Percentiles rank a stretch among this genome's conserved stretches.
These are phyloP conservation scores for Balaenoptera acutorostrata DNA, from an alignment of 2,113 vertebrate species.

Conservation along the genomic window DNA sequence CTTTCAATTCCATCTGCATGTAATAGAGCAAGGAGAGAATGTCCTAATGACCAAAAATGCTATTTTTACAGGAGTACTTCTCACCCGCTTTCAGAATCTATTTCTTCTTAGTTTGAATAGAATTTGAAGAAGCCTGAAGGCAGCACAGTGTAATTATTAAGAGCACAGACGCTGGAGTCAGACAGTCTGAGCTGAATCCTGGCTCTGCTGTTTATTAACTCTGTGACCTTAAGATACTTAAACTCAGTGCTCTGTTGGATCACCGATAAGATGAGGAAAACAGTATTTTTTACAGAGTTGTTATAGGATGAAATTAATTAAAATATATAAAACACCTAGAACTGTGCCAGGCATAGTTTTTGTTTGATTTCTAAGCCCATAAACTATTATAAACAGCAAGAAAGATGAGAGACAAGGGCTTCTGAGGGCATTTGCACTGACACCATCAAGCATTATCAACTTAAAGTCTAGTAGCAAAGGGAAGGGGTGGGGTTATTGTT, in stretches of 20 bases:
- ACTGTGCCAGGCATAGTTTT: not conserved
- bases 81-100: not conserved
- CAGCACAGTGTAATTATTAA: not conserved
- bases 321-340: not conserved
- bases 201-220: not conserved
- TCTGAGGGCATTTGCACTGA: not conserved
- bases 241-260: not conserved
- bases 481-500: not conserved
- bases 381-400: not conserved
- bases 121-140: not conserved
- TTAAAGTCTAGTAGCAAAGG: not conserved
- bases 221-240: not conserved
- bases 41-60: not conserved
- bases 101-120: not conserved
- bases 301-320: not conserved
- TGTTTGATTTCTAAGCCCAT: constrained; percentile 6
- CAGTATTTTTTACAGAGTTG: not conserved
- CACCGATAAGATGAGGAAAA: not conserved
- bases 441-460: not conserved
- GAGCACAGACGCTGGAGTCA: not conserved
- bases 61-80: not conserved
- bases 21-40: not conserved
- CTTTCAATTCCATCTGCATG: not conserved
- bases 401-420: not conserved
- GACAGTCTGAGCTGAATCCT: not conserved